phyloP scores from a whole-genome alignment of 2,797 vertebrate genomes.

The Scolopax rusticola region DNA sequence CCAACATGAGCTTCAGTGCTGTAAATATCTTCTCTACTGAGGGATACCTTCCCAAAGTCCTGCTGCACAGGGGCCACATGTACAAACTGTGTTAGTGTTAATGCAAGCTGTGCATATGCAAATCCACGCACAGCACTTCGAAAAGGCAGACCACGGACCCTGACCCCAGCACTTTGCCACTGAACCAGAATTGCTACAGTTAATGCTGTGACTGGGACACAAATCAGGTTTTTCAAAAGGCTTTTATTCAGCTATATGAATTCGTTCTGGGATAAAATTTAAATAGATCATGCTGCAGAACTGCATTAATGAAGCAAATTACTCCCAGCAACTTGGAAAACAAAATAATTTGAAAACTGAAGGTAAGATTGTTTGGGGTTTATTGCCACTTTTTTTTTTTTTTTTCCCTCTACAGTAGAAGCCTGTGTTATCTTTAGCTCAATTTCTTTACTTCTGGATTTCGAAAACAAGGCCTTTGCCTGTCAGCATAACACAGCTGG shows the following conservation, averaged over 20 bases:
- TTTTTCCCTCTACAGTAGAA: neutral
- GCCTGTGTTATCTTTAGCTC: neutral
- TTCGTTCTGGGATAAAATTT: neutral
- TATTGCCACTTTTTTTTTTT: neutral
- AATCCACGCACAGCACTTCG: neutral
- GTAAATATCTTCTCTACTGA: conserved; percentile 57
- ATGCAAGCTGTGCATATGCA: neutral
- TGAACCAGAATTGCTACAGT: conserved; percentile 5
- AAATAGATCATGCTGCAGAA: conserved; percentile 4
- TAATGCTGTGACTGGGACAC: conserved; percentile 1
- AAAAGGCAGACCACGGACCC: neutral
- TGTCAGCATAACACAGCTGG: conserved; percentile 67
- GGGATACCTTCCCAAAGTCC: conserved; percentile 11
- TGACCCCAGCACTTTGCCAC: neutral
- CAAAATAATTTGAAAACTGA: conserved; percentile 32
- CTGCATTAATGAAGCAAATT: conserved; percentile 38
- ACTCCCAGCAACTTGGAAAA: conserved; percentile 39
- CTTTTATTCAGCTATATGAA: conserved; percentile 25
- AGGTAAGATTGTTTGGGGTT: neutral
- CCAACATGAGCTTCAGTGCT: conserved; percentile 19
- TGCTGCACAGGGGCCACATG: conserved; percentile 8
- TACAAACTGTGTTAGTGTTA: neutral
- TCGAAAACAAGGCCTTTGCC: conserved; percentile 31
- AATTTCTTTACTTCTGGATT: conserved; percentile 24
- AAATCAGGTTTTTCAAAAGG: conserved; percentile 26